phyloP scores from a whole-genome alignment of 2,888 invertebrate genomes.

The Lamproptera curius region DNA sequence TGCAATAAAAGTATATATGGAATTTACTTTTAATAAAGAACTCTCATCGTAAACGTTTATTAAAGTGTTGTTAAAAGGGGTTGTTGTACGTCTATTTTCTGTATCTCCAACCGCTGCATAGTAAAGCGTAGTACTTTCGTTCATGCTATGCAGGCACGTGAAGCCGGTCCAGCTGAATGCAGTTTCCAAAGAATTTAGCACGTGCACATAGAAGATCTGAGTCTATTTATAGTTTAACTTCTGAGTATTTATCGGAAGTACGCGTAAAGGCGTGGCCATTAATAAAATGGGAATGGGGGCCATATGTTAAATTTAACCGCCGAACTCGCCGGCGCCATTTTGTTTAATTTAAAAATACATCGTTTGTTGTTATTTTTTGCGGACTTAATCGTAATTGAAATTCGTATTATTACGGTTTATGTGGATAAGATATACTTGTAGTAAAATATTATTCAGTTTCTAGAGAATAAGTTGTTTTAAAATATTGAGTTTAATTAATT shows the following conservation, averaged over 20 bases:
- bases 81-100: too few species aligned
- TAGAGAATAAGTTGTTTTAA: too few species aligned
- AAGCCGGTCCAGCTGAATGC: slow-evolving; percentile 6
- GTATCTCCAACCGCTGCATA: neutral
- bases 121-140: slow-evolving; percentile 2
- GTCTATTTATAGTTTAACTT: slow-evolving; percentile 3
- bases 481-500: too few species aligned
- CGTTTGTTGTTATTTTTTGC: too few species aligned
- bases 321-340: slow-evolving; percentile 20
- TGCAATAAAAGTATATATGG: too few species aligned
- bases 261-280: slow-evolving; percentile 17
- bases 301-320: slow-evolving; percentile 21
- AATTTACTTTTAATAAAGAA: too few species aligned
- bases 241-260: slow-evolving; percentile 11
- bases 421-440: too few species aligned
- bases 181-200: slow-evolving; percentile 7
- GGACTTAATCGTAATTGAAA: too few species aligned
- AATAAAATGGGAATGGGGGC: slow-evolving; percentile 16
- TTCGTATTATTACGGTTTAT: too few species aligned
- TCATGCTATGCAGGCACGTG: neutral
- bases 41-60: too few species aligned
- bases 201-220: slow-evolving; percentile 2
- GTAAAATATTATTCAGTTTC: too few species aligned
- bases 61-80: too few species aligned
- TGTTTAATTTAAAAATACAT: slow-evolving; percentile 12